Evolutionary conservation across 2,797 vertebrate species (phyloP).

Genomic region (Linurgus olivaceus): DNA sequence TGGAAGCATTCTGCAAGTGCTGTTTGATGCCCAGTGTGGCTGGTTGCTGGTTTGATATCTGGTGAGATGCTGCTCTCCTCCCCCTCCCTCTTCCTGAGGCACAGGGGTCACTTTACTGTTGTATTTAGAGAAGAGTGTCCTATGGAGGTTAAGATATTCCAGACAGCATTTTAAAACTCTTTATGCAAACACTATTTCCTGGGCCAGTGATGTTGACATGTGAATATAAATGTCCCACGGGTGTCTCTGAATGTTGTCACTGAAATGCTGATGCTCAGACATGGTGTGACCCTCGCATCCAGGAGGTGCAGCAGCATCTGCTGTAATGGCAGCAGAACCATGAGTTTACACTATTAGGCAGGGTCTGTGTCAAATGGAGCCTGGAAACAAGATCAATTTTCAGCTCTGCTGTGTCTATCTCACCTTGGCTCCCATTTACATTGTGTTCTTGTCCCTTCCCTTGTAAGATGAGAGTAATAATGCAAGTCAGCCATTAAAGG

Average conservation of each 20-base stretch:
- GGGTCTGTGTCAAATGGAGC: slow-evolving; percentile 4
- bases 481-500: not conserved
- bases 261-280: not conserved
- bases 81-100: not conserved
- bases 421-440: not conserved
- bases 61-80: not conserved
- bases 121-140: not conserved
- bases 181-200: not conserved
- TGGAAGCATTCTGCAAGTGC: not conserved
- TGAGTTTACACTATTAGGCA: not conserved
- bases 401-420: not conserved
- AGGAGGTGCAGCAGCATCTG: not conserved
- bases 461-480: not conserved
- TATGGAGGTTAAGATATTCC: not conserved
- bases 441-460: not conserved
- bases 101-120: not conserved
- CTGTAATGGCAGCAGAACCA: not conserved
- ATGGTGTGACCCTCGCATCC: not conserved
- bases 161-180: not conserved
- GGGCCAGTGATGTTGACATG: not conserved
- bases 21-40: not conserved
- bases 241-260: not conserved
- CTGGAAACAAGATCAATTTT: not conserved
- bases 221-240: not conserved
- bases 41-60: not conserved